phyloP scores from a whole-genome alignment of 1,140 invertebrate genomes.

The Lepidurus arcticus region DNA sequence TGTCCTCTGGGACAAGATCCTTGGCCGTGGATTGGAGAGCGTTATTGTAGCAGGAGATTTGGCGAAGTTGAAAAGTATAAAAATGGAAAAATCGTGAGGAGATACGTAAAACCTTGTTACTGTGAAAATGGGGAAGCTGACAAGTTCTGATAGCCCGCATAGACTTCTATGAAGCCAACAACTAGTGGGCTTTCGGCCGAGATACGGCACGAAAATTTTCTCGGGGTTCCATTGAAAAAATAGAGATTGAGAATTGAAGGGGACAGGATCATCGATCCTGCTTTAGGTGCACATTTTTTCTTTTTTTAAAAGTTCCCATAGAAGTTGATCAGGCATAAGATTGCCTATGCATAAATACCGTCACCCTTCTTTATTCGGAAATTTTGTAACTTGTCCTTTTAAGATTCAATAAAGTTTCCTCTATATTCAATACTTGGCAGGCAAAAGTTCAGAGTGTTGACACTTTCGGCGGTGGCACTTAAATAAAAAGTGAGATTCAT shows the following conservation, averaged over 20 bases:
- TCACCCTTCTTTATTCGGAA: background rate
- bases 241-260: background rate
- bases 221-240: background rate
- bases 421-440: background rate
- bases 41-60: background rate
- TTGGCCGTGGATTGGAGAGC: background rate
- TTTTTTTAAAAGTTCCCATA: background rate
- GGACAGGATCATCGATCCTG: background rate
- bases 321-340: slow-evolving; percentile 9
- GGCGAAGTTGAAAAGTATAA: background rate
- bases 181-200: background rate
- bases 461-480: background rate
- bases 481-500: background rate
- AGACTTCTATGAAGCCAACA: slow-evolving; percentile 4
- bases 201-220: background rate
- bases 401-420: background rate
- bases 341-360: slow-evolving; percentile 1
- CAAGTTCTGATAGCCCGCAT: slow-evolving; percentile 7
- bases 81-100: background rate
- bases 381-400: background rate
- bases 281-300: background rate
- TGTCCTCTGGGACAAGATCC: background rate
- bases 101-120: background rate
- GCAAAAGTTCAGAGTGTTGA: background rate
- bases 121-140: slow-evolving; percentile 1